phyloP scores from a whole-genome alignment of 2,797 vertebrate species.

The Vipera ursinii region DNA sequence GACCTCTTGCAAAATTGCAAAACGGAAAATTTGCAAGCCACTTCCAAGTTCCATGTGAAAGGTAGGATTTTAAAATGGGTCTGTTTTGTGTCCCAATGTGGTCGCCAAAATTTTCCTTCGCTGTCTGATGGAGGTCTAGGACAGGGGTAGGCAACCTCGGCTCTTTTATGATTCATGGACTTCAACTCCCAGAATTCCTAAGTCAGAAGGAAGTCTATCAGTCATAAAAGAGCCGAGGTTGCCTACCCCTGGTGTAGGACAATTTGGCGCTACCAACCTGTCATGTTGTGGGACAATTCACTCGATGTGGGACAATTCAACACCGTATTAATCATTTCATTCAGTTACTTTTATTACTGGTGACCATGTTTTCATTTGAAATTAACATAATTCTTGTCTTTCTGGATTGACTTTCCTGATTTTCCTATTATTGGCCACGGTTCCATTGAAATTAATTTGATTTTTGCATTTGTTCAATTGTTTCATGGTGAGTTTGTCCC shows the following conservation, averaged over 20 bases:
- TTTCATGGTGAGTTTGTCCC: background rate
- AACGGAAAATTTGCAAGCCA: background rate
- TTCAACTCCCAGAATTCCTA: too few species aligned
- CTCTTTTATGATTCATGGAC: too few species aligned
- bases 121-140: background rate
- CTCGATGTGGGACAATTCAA: background rate
- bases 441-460: background rate
- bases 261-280: background rate
- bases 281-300: background rate
- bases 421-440: background rate
- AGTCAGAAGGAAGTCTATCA: too few species aligned
- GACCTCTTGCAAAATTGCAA: background rate
- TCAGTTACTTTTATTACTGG: background rate
- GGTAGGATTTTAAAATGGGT: background rate
- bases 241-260: too few species aligned
- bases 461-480: background rate
- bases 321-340: background rate
- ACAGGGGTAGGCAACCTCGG: background rate
- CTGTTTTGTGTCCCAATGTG: background rate
- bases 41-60: background rate
- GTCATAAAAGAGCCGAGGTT: too few species aligned
- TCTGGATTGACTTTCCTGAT: background rate
- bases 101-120: background rate
- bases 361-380: background rate
- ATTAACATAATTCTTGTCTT: background rate